Evolutionary conservation across 1,140 invertebrate genomes (phyloP), one percentile per base, ranked within the genome.

Genomic region (Hermatobates lingyangjiaoensis): DNA sequence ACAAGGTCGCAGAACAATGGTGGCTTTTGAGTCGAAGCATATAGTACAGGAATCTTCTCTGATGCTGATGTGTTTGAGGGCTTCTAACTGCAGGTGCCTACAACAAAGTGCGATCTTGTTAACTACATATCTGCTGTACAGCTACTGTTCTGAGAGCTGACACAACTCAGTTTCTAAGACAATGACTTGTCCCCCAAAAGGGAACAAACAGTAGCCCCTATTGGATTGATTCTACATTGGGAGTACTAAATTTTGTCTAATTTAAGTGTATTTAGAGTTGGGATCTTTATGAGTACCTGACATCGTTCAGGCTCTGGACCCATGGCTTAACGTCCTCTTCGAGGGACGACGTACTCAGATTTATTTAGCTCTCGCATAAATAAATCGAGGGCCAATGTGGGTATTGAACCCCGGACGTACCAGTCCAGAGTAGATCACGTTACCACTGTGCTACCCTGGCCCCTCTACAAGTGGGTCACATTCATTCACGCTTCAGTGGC

Each of bases 1-100:
- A 66, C 89, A 93, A 1, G 88, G 87, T 51, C 79, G 60, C 5
- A 93, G 71, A 55, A 74, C 70, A 15, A 87, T 76, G 48, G 75
- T 74, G 4, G 85, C 83, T 59, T 73, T 75, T 51, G 76, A 74
- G 66, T 92, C 88, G 68, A 80, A 91, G 68, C 89, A 93, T 24
- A 92, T 66, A 4, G 82, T 87, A 67, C 88, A 94, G 0, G 83
- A 83, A 65, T 91, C 83, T 63, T 91, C 87, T 54, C 74, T 72
- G 23, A 88, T 78, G 61, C 77, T 84, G 21, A 83, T 69, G 63
- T 80, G 75, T 54, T 81, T 67, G 47, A 90, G 66, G 53, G 80
- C 70, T 57, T 81, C 75, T 53, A 90, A 65, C 62, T 75, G 82
- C 59, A 89, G 74, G 60, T 87, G 81, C 55, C 86, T 78, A 60